These are phyloP conservation scores for Salvator merianae DNA, from an alignment of 2,113 vertebrate species.

Conservation along the genomic window DNA sequence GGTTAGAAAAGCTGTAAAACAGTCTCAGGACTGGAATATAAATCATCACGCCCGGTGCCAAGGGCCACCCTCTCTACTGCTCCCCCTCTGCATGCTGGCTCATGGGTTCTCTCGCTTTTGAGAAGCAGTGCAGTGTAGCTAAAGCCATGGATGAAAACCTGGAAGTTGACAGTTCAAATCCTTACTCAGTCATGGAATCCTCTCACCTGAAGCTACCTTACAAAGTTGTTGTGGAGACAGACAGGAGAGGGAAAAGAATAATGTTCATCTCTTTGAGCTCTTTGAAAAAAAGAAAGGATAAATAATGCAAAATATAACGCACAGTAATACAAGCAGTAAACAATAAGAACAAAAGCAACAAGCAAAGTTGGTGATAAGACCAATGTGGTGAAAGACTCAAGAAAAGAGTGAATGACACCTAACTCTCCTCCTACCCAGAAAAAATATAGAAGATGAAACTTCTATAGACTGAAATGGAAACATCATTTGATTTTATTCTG, in stretches of 20 bases:
- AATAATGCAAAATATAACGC: too few species aligned
- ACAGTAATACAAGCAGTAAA: not conserved
- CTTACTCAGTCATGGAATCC: too few species aligned
- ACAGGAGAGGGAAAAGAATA: too few species aligned
- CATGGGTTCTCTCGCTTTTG: not conserved
- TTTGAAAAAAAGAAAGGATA: too few species aligned
- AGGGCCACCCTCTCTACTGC: too few species aligned
- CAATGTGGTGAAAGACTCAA: not conserved
- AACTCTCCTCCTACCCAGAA: not conserved
- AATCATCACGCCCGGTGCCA: not conserved
- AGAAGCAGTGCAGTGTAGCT: too few species aligned
- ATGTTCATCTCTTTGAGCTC: too few species aligned
- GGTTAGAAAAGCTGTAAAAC: not conserved
- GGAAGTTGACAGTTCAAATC: too few species aligned
- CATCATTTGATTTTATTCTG: not conserved
- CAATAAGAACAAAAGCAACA: not conserved
- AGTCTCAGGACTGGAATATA: not conserved
- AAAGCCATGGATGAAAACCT: too few species aligned
- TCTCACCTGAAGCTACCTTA: too few species aligned
- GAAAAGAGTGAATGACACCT: not conserved
- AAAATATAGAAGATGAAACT: not conserved
- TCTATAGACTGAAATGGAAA: not conserved
- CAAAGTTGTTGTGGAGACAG: too few species aligned
- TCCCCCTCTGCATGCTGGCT: not conserved
- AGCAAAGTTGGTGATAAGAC: not conserved